phyloP scores from a whole-genome alignment of 2,797 vertebrate genomes.

The Argyrosomus regius region DNA sequence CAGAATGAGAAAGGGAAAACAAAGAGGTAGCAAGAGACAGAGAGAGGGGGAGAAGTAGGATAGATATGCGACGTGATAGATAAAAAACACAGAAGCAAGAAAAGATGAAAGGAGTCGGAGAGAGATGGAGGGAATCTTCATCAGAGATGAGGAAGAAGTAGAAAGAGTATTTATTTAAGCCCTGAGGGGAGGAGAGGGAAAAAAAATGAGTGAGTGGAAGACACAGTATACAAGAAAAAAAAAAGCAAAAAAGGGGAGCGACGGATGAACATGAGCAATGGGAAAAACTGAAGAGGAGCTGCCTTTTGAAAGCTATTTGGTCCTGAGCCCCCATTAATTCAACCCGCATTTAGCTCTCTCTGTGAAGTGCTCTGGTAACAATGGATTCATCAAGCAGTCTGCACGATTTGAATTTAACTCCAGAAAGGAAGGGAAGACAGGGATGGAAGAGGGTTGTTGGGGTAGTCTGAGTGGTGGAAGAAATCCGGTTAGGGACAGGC shows the following conservation, averaged over 20 bases:
- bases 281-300: constrained; percentile 61
- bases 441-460: not conserved
- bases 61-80: constrained; percentile 57
- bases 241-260: constrained; percentile 35
- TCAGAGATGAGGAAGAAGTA: constrained; percentile 52
- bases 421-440: constrained; percentile 31
- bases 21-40: constrained; percentile 58
- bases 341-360: constrained; percentile 63
- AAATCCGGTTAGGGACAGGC: constrained; percentile 34
- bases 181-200: constrained; percentile 26
- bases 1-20: constrained; percentile 71
- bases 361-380: constrained; percentile 74
- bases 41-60: constrained; percentile 33
- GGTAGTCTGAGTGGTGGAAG: constrained; percentile 13
- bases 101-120: constrained; percentile 66
- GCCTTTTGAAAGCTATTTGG: constrained; percentile 73
- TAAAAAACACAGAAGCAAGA: constrained; percentile 64
- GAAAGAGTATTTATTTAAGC: constrained; percentile 67
- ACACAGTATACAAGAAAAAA: constrained; percentile 40
- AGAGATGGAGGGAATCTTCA: constrained; percentile 58
- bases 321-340: constrained; percentile 70
- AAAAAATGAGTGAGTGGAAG: constrained; percentile 32
- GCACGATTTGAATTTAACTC: constrained; percentile 64
- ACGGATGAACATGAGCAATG: constrained; percentile 53
- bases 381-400: constrained; percentile 74